Evolutionary conservation across 2,797 vertebrate genomes (phyloP), one percentile per base, ranked within the genome.

Genomic region (Salmo trutta): DNA sequence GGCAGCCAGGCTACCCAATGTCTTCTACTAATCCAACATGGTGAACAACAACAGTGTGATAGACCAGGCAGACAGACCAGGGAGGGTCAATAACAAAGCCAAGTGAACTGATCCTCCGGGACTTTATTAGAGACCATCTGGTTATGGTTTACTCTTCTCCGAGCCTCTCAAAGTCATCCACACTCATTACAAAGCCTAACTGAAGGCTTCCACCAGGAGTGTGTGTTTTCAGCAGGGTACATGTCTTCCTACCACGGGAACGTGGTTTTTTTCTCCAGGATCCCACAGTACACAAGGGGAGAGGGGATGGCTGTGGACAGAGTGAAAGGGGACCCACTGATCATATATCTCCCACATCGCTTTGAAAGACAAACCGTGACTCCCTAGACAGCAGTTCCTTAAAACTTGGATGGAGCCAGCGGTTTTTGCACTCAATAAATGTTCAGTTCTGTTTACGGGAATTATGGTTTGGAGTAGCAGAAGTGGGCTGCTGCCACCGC

Each of bases 111-210:
- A 85, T 87, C 88, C 65, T 67, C 83, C 79, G 82, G 83, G 77
- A 88, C 87, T 92, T 92, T 91, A 93, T 93, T 90, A 91, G 86
- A 64, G 75, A 16, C 84, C 93, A 94, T 93, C 92, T 94, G 92
- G 89, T 93, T 91, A 82, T 77, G 88, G 89, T 94, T 94, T 91
- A 88, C 85, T 88, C 78, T n/a, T 21, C 56, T n/a, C 64, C 83
- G 79, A 88, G 82, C 81, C 85, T 89, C 84, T 89, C 80, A 12
- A 85, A 85, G 85, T 90, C 90, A 89, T 90, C 91, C 86, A 85
- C 77, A 83, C 85, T 87, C 87, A 88, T 85, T 90, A 90, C 84
- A 87, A 77, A 87, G 19, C 81, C 84, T 73, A 47, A 87, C 91
- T 91, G 80, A 71, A 88, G 89, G 85, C 85, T 77, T 89, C 90